These are phyloP conservation scores for Nettapus auritus DNA, from an alignment of 2,113 vertebrate species.

Conservation along the genomic window DNA sequence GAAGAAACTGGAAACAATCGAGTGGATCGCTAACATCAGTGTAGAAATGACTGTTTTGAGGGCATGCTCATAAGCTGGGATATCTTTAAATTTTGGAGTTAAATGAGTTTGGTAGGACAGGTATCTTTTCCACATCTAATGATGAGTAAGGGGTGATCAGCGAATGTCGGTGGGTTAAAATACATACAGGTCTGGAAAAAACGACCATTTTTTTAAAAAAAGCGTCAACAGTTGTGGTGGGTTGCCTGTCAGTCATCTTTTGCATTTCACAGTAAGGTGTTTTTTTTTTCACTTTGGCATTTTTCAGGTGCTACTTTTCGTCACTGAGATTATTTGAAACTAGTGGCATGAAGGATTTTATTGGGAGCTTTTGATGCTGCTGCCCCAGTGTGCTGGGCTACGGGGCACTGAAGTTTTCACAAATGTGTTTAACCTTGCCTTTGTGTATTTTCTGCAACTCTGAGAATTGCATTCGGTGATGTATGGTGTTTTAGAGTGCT, in stretches of 20 bases:
- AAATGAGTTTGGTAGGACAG: neutral
- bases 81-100: neutral
- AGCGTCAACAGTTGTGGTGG: neutral
- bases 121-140: too few relatives aligned
- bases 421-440: neutral
- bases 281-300: neutral
- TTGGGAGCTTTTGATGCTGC: neutral
- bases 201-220: neutral
- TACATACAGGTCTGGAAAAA: neutral
- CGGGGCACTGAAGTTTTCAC: neutral
- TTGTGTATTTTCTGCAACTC: neutral
- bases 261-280: neutral
- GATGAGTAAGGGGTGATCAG: neutral
- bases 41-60: neutral
- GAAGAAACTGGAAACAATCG: neutral
- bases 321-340: neutral
- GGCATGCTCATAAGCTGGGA: neutral
- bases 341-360: accelerated
- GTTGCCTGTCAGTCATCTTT: neutral
- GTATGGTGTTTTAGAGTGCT: neutral
- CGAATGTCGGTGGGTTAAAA: neutral
- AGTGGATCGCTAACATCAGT: neutral
- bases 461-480: neutral
- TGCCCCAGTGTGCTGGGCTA: neutral
- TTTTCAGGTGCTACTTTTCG: neutral